Base-by-base conservation (phyloP, 2,888 invertebrate species). In the Plusia festucae region DNA sequence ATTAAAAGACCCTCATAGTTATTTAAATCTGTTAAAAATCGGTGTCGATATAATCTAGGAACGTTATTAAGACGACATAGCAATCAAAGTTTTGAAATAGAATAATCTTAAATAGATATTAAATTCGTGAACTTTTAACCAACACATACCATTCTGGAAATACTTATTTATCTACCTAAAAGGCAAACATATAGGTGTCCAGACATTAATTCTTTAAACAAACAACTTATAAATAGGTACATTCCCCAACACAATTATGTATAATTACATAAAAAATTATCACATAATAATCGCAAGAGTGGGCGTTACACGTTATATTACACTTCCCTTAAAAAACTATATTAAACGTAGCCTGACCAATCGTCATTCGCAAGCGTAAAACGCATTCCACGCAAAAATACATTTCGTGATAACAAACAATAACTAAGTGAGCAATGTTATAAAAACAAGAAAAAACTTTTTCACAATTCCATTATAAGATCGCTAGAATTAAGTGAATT, bases 331-430 rank as follows among this genome's bases (percentile, higher is more conserved):
- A 16, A 34, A 62, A 72, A 34, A 27, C 16, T 40, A 57, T 66
- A 65, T 57, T 55, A 61, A 65, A 62, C 68, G 60, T 83, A 65
- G 78, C 81, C 82, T 82, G 83, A 82, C 83, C 77, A 65, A 73
- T 75, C 60, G 56, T 54, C 79, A 75, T 85, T 81, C 78, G 73
- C 77, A 79, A 72, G 56, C 71, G 61, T 66, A 60, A 70, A 60
- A 72, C 60, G 60, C 76, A 79, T 82, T 79, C 76, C 58, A 16
- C 40, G 70, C 7, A 60, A 63, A 73, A 72, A 63, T 67, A 62
- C 55, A 63, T 74, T 68, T 73, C 85, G 86, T 86, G 85, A 81
- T 82, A 61, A 24, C 62, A 65, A 65, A 69, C 82, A 77, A 82
- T 85, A 85, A 85, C 75, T 73, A 78, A 76, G 72, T 46, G 16